Percentiles rank a stretch among this genome's conserved stretches.
phyloP scores from a whole-genome alignment of 2,888 invertebrate genomes.

The Cryptus armator region DNA sequence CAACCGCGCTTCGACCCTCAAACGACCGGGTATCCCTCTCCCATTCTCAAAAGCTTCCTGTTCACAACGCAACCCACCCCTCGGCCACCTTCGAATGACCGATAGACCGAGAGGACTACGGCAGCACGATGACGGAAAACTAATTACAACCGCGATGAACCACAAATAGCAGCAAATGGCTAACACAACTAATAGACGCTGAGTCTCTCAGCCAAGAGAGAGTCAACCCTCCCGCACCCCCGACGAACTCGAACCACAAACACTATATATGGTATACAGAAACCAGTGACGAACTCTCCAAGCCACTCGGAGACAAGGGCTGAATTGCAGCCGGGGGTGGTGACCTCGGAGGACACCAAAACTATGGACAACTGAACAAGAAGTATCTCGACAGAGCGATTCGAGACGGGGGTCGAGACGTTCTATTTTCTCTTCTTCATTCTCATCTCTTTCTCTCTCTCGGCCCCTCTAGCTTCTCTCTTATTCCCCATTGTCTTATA shows the following conservation, averaged over 20 bases:
- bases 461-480: conserved; percentile 26
- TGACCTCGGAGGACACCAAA: conserved; percentile 44
- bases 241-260: conserved; percentile 36
- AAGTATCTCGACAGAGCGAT: conserved; percentile 48
- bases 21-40: conserved; percentile 54
- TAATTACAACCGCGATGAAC: conserved; percentile 80
- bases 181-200: conserved; percentile 71
- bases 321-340: conserved; percentile 10
- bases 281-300: conserved; percentile 42
- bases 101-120: conserved; percentile 62
- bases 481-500: conserved; percentile 53
- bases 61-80: conserved; percentile 28
- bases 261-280: conserved; percentile 26
- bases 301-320: conserved; percentile 22
- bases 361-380: conserved; percentile 48
- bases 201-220: conserved; percentile 35
- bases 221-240: conserved; percentile 14
- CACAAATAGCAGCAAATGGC: conserved; percentile 77
- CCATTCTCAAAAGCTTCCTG: conserved; percentile 49
- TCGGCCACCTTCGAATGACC: conserved; percentile 5
- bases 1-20: conserved; percentile 41
- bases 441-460: conserved; percentile 7
- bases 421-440: conserved; percentile 41
- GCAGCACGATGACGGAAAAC: conserved; percentile 76
- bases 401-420: conserved; percentile 13